Evolutionary conservation across 2,888 invertebrate species (phyloP), one percentile per base, ranked within the genome.

Genomic region (Ennomos erosarius): DNA sequence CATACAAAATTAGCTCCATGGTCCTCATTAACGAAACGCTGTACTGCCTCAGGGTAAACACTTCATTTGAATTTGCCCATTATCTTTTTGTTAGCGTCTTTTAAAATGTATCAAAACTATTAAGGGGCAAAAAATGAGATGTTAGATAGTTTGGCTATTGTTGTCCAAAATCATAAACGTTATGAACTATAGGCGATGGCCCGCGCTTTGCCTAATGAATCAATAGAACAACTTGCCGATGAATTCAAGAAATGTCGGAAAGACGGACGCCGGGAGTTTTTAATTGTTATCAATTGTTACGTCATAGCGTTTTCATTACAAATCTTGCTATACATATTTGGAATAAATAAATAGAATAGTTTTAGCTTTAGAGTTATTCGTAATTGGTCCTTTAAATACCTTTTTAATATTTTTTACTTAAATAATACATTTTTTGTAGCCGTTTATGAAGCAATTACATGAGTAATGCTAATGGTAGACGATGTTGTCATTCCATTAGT

Each of bases 31-130:
- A 64, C 63, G 68, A 68, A 70, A 71, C 75, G 70, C 45, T 77
- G 80, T 84, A 80, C 71, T 54, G 85, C 85, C 82, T 45, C 66
- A 52, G 78, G 85, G 79, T 63, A 64, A 70, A 69, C 58, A 48
- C 37, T 55, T 60, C 47, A 55, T 76, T 74, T 74, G 70, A 75
- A 78, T 79, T 76, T 67, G 70, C 71, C 76, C 69, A 75, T 78
- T 76, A 76, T 66, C 70, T 80, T 76, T 82, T 76, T 76, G 65
- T 65, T 40, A 11, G 57, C 46, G 44, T 55, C 51, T 59, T 67
- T 56, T 35, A 44, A 65, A 52, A 59, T 11, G 55, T 59, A 65
- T 59, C 50, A 55, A 34, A 65, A 59, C 59, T 63, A 63, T 54
- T 49, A 51, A 54, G 50, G 35, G n/a, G 49, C 46, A 56, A 59